Evolutionary conservation across 2,888 invertebrate species (phyloP).

Genomic region (Rhogogaster chlorosoma): DNA sequence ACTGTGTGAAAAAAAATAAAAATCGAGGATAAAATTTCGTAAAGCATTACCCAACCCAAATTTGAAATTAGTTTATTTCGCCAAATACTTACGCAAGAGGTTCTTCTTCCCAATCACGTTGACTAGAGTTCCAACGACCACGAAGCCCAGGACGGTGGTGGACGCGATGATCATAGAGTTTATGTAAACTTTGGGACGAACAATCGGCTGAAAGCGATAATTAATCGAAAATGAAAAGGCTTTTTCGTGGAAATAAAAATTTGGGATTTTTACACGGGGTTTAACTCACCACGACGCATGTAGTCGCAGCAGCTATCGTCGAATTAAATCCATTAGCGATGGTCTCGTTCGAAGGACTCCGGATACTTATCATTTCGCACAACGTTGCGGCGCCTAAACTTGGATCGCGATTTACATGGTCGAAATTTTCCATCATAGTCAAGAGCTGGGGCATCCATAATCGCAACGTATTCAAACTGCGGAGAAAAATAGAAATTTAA

Average conservation of each 20-base stretch:
- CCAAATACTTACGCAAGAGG: conserved; percentile 62
- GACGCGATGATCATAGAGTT: conserved; percentile 63
- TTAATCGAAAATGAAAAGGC: neutral
- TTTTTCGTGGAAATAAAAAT: neutral
- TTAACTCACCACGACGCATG: conserved; percentile 20
- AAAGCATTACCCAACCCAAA: neutral
- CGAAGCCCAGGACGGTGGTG: conserved; percentile 56
- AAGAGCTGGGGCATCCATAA: conserved; percentile 60
- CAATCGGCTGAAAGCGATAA: conserved; percentile 56
- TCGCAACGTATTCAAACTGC: conserved; percentile 56
- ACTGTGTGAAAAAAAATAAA: neutral
- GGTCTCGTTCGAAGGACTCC: neutral
- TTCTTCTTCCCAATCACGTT: conserved; percentile 63
- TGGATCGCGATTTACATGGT: conserved; percentile 2
- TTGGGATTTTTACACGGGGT: too few relatives aligned
- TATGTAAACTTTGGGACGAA: conserved; percentile 62
- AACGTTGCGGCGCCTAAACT: conserved; percentile 51
- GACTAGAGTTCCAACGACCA: conserved; percentile 59
- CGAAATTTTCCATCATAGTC: conserved; percentile 55
- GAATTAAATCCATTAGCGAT: neutral
- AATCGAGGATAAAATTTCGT: neutral
- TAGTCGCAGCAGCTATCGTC: neutral
- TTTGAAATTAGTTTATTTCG: neutral
- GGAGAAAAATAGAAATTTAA: neutral
- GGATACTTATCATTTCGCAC: conserved; percentile 53